Evolutionary conservation across 2,888 invertebrate species (phyloP).

Genomic region (Eupsilia transversa): DNA sequence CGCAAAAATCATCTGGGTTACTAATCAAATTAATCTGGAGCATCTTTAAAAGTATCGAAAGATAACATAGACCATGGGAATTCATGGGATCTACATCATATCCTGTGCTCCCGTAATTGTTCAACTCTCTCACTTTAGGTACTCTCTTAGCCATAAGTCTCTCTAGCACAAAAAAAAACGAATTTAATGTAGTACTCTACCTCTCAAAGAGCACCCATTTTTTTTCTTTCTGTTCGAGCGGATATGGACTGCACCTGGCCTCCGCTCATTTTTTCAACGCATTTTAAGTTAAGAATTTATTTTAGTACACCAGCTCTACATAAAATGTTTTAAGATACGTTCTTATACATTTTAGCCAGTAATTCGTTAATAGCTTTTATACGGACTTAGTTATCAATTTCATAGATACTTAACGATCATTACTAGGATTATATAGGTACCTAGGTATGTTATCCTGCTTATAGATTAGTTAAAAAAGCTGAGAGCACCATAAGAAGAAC

Average conservation of each 20-base stretch:
- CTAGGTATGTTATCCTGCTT: conserved; percentile 4
- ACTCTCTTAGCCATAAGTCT: neutral
- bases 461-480: neutral
- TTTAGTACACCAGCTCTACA: conserved; percentile 53
- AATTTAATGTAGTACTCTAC: conserved; percentile 49
- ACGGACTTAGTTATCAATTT: conserved; percentile 1
- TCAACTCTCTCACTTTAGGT: neutral
- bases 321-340: conserved; percentile 6
- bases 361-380: conserved; percentile 5
- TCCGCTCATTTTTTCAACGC: conserved; percentile 72
- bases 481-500: neutral
- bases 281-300: conserved; percentile 66
- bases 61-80: neutral
- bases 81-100: neutral
- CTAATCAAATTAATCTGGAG: neutral
- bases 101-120: neutral
- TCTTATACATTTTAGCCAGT: conserved; percentile 14
- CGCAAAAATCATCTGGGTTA: neutral
- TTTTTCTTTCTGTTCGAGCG: conserved; percentile 78
- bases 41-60: neutral
- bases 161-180: conserved; percentile 37
- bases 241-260: conserved; percentile 88
- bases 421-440: conserved; percentile 15
- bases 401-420: conserved; percentile 3
- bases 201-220: conserved; percentile 71